Evolutionary conservation across 2,113 vertebrate genomes (phyloP).

Genomic region (Numenius arquata): DNA sequence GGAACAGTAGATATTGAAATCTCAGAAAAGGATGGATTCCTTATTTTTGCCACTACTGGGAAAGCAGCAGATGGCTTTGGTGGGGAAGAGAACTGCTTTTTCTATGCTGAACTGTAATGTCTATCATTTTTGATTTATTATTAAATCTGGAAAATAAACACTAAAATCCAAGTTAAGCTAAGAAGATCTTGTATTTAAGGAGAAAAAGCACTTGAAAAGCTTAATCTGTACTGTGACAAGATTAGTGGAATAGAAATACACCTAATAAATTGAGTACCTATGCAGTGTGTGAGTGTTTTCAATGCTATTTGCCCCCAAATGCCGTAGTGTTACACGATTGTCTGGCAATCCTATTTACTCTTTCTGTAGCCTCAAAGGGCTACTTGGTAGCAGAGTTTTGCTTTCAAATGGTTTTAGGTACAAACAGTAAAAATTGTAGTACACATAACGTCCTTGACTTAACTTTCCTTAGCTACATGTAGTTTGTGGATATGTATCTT

Average conservation of each 20-base stretch:
- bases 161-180: not conserved
- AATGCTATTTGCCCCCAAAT: not conserved
- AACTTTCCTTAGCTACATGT: not conserved
- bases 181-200: not conserved
- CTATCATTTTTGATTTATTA: not conserved
- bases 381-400: not conserved
- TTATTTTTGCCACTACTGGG: not conserved
- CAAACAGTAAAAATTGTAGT: not conserved
- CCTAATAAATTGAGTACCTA: not conserved
- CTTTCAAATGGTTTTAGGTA: not conserved
- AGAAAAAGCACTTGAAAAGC: not conserved
- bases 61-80: not conserved
- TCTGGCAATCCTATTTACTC: not conserved
- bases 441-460: not conserved
- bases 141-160: constrained; percentile 6
- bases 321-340: not conserved
- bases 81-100: not conserved
- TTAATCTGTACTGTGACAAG: not conserved
- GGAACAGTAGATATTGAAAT: not conserved
- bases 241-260: not conserved
- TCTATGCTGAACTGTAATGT: not conserved
- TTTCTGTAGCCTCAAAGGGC: not conserved
- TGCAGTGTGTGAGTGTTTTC: not conserved
- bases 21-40: not conserved
- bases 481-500: not conserved